Evolutionary conservation across 2,888 invertebrate species (phyloP).

Genomic region (Melanotus villosus): DNA sequence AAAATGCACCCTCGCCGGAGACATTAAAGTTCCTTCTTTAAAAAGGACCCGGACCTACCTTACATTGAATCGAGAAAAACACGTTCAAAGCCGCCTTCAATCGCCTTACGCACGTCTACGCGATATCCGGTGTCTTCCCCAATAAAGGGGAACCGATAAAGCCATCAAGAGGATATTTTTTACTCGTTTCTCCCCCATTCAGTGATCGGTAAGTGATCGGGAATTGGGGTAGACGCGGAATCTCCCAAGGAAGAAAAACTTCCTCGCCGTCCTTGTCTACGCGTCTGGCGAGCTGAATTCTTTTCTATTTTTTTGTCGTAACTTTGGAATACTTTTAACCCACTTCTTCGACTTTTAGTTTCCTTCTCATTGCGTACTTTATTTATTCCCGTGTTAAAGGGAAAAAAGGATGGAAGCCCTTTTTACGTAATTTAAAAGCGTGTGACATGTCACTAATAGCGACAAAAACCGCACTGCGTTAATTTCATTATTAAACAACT

Average conservation of each 20-base stretch:
- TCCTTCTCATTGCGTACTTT: no score
- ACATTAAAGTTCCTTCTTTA: slow-evolving; percentile 6
- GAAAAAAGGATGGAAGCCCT: neutral
- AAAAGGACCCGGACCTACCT: slow-evolving; percentile 40
- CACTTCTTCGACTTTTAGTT: slow-evolving; percentile 27
- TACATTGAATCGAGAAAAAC: slow-evolving; percentile 36
- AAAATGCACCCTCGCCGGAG: slow-evolving; percentile 9
- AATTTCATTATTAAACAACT: slow-evolving; percentile 20
- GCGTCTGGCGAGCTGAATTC: slow-evolving; percentile 38
- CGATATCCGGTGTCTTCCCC: slow-evolving; percentile 48
- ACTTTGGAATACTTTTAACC: slow-evolving; percentile 48
- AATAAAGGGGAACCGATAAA: slow-evolving; percentile 53
- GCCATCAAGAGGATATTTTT: slow-evolving; percentile 54
- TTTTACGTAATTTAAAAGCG: slow-evolving; percentile 2
- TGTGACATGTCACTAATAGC: slow-evolving; percentile 8
- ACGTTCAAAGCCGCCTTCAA: slow-evolving; percentile 39
- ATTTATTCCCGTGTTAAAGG: no score
- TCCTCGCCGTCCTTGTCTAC: slow-evolving; percentile 29
- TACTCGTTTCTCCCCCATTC: slow-evolving; percentile 49
- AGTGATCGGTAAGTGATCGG: slow-evolving; percentile 55
- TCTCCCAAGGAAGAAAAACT: slow-evolving; percentile 38
- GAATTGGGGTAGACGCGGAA: slow-evolving; percentile 51
- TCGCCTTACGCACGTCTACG: slow-evolving; percentile 49
- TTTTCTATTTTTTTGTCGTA: slow-evolving; percentile 29
- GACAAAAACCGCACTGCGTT: slow-evolving; percentile 14